Evolutionary conservation across 2,113 vertebrate genomes (phyloP), one percentile per base, ranked within the genome.

Genomic region (Oryctolagus cuniculus): DNA sequence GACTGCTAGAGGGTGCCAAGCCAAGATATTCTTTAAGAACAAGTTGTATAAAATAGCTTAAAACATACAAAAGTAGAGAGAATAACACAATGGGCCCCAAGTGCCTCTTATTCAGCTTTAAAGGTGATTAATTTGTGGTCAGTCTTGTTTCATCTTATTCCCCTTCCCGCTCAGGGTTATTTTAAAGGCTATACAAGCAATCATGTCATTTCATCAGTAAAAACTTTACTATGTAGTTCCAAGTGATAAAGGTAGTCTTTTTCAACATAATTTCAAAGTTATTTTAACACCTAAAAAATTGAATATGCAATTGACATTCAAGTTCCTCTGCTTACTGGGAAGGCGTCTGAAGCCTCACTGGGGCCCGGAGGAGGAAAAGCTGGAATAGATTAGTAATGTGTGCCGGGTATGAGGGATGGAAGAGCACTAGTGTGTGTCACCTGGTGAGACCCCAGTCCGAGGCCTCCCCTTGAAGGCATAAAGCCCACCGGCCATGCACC

Each of bases 401-500:
- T 92, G 66, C 72, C 69, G 12, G 1, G 22, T 10, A 34, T 55
- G 12, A 24, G 9, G 36, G 53, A 31, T 27, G 51, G 22, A 19
- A 53, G 9, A n/a, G 55, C 7, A 31, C 55, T 2, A n/a, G 53
- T 24, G 2, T 9, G 2, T 91, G 36, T 86, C 75, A 53, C 7
- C 15, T 7, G 10, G 6, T 34, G n/a, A 77, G 38, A 7, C 25
- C 58, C 63, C 0, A 55, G 64, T 10, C 15, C 29, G 44, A 24
- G 55, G 34, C 10, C 82, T 84, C 72, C 29, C 74, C 34, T 87
- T 34, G 0, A 19, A 69, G 63, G 51, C 5, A 38, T n/a, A 67
- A 29, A 63, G 31, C 69, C 21, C 2, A 36, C 8, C 6, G 22
- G 8, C 12, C 63, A 36, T 1, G n/a, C 11, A 5, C 0, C 0